Conservation (phyloP, 2,888 invertebrate genomes). For the Lapara coniferarum region DNA sequence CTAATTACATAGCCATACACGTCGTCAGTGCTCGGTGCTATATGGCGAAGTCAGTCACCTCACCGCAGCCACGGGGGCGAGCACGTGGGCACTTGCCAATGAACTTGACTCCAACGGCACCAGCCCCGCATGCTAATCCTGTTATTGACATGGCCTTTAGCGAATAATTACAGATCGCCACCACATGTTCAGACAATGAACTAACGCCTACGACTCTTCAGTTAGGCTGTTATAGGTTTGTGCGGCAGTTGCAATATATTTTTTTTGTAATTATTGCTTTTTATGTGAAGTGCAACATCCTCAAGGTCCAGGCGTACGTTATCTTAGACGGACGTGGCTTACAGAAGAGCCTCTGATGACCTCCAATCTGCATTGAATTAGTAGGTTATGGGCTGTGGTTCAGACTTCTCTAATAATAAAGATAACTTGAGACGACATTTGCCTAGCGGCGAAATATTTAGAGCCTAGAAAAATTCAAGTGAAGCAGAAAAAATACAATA, state of each 20-base stretch:
- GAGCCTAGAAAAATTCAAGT: too few relatives aligned
- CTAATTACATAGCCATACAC: slow-evolving; percentile 65
- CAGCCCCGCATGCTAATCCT: slow-evolving; percentile 64
- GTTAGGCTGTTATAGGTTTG: too few relatives aligned
- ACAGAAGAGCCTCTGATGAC: too few relatives aligned
- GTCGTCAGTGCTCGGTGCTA: slow-evolving; percentile 55
- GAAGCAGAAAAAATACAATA: too few relatives aligned
- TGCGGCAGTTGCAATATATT: background rate
- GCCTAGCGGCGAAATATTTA: too few relatives aligned
- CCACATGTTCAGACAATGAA: slow-evolving; percentile 10
- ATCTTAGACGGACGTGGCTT: too few relatives aligned
- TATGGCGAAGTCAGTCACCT: slow-evolving; percentile 74
- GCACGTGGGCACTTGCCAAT: slow-evolving; percentile 76
- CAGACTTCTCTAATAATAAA: too few relatives aligned
- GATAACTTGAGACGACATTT: too few relatives aligned
- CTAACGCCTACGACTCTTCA: slow-evolving; percentile 3
- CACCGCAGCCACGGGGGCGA: slow-evolving; percentile 61
- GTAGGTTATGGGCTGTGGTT: too few relatives aligned
- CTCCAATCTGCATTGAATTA: too few relatives aligned
- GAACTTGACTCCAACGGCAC: slow-evolving; percentile 68
- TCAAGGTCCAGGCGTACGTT: too few relatives aligned
- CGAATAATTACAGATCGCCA: slow-evolving; percentile 9
- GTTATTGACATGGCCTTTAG: slow-evolving; percentile 37
- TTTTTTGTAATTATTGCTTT: background rate
- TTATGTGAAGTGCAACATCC: background rate